These are phyloP conservation scores for Drosophila nebulosa DNA, from an alignment of 1,140 invertebrate species.

Conservation along the genomic window DNA sequence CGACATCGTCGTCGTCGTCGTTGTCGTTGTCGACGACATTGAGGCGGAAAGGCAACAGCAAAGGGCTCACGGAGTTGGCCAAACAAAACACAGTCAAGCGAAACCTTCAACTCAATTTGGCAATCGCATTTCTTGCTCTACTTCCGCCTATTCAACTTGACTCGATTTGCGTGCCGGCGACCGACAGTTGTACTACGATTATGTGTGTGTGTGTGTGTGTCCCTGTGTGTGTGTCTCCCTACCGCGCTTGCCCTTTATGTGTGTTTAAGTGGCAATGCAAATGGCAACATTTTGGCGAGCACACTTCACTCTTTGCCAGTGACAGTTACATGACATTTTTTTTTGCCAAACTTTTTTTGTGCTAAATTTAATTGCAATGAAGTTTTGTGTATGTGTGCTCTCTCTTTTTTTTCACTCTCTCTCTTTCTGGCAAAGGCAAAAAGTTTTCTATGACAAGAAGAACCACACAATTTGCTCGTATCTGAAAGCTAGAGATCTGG, in stretches of 20 bases:
- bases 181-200: constrained; percentile 43
- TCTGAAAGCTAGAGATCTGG: constrained; percentile 32
- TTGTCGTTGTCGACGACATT: too few relatives aligned
- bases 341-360: constrained; percentile 60
- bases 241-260: constrained; percentile 54
- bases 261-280: constrained; percentile 79
- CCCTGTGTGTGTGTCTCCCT: background rate
- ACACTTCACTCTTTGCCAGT: constrained; percentile 62
- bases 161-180: constrained; percentile 74
- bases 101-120: constrained; percentile 79
- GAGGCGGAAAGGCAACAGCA: constrained; percentile 25
- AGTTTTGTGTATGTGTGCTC: constrained; percentile 49
- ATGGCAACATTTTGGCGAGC: constrained; percentile 76
- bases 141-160: constrained; percentile 79
- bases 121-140: constrained; percentile 79
- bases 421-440: constrained; percentile 28
- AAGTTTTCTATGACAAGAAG: constrained; percentile 35
- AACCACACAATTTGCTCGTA: background rate
- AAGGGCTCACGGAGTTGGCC: constrained; percentile 65
- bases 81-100: constrained; percentile 79
- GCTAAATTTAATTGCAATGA: constrained; percentile 75
- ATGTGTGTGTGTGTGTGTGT: constrained; percentile 17
- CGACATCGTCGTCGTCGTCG: background rate
- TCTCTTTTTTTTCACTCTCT: too few relatives aligned
- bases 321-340: constrained; percentile 70